These are phyloP conservation scores for Orcinus orca DNA, from an alignment of 2,113 vertebrate genomes.

Conservation along the genomic window DNA sequence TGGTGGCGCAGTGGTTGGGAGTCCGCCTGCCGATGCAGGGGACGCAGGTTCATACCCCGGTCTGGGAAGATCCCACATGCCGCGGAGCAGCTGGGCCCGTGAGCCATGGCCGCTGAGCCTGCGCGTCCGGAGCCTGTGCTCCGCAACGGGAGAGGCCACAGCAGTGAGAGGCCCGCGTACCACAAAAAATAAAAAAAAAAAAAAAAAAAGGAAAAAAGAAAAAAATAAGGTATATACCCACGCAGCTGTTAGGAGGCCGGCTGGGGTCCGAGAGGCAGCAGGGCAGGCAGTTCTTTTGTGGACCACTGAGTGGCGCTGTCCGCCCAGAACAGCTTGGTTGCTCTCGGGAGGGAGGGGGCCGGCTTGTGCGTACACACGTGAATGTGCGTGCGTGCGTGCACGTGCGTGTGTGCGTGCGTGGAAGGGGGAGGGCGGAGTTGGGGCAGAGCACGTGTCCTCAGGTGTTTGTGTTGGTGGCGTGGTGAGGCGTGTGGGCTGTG, in stretches of 20 bases:
- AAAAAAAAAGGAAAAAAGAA: too few relatives aligned
- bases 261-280: accelerated
- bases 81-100: too few relatives aligned
- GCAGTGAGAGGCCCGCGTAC: too few relatives aligned
- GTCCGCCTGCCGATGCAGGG: too few relatives aligned
- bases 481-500: background rate
- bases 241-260: accelerated
- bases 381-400: too few relatives aligned
- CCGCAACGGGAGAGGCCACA: too few relatives aligned
- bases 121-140: too few relatives aligned
- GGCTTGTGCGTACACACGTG: background rate
- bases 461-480: background rate
- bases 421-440: background rate
- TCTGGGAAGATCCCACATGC: too few relatives aligned
- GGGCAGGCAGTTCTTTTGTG: accelerated
- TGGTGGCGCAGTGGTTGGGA: too few relatives aligned
- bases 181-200: too few relatives aligned
- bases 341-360: background rate
- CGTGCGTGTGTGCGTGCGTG: accelerated
- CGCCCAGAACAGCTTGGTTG: background rate
- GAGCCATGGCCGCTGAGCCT: too few relatives aligned
- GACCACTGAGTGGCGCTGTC: background rate
- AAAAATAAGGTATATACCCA: accelerated
- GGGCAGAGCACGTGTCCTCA: accelerated
- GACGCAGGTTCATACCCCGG: too few relatives aligned